Conservation (phyloP, 2,113 vertebrate species). For the Orientallactaga bullata region DNA sequence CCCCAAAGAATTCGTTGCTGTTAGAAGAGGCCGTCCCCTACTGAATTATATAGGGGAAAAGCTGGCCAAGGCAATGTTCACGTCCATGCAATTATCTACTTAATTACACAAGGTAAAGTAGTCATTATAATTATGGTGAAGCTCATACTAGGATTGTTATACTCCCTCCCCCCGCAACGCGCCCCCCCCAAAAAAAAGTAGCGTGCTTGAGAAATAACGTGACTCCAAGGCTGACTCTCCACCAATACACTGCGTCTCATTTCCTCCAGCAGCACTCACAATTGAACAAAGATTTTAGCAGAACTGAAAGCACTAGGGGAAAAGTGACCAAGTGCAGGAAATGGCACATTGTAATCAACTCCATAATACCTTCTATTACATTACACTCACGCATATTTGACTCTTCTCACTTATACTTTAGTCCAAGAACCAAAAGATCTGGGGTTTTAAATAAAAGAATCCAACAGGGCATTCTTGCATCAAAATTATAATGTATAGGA, state of each 20-base stretch:
- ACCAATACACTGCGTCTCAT: not conserved
- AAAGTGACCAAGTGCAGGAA: not conserved
- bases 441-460: constrained; percentile 40
- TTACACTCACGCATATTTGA: not conserved
- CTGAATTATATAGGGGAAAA: constrained; percentile 61
- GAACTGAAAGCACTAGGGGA: constrained; percentile 18
- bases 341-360: constrained; percentile 6
- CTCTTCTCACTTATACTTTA: not conserved
- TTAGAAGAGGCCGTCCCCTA: constrained; percentile 68
- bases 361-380: not conserved
- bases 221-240: not conserved
- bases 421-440: not conserved
- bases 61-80: constrained; percentile 54
- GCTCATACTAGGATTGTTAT: constrained; percentile 49
- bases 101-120: constrained; percentile 72
- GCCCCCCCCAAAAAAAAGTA: not conserved
- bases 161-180: too few relatives aligned
- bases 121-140: constrained; percentile 67
- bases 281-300: constrained; percentile 57
- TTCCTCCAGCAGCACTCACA: constrained; percentile 56
- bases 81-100: constrained; percentile 52
- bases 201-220: constrained; percentile 47
- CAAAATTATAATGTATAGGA: constrained; percentile 22
- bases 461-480: not conserved
- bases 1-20: constrained; percentile 65